Evolutionary conservation across 2,113 vertebrate genomes (phyloP).

Genomic region (Beaufortia kweichowensis): DNA sequence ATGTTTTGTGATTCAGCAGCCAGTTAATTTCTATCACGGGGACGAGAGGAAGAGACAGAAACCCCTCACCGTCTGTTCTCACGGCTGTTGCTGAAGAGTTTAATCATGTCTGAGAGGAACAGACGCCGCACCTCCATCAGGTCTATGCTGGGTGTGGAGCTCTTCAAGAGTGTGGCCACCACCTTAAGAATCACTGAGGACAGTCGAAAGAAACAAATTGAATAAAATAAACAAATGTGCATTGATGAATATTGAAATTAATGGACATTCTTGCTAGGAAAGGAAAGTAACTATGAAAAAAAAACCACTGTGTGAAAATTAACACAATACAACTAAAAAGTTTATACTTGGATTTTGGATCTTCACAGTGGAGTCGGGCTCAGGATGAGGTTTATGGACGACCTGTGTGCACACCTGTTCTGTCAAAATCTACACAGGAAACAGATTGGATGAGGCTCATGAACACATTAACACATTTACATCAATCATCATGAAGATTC

Average conservation of each 20-base stretch:
- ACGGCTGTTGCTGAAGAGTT: constrained; percentile 97
- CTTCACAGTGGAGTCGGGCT: constrained; percentile 87
- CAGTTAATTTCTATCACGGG: constrained; percentile 52
- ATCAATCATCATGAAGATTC: not conserved
- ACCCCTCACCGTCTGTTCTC: constrained; percentile 91
- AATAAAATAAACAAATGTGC: not conserved
- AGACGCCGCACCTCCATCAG: constrained; percentile 97
- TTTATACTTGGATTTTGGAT: constrained; percentile 89
- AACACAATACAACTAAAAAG: not conserved
- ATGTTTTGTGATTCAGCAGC: constrained; percentile 52
- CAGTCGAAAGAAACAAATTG: not conserved
- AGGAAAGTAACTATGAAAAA: no score
- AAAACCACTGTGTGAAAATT: not conserved
- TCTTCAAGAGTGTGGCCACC: constrained; percentile 96
- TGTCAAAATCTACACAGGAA: constrained; percentile 81
- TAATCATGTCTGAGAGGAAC: constrained; percentile 99
- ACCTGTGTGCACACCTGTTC: constrained; percentile 90
- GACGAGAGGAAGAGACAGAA: constrained; percentile 1
- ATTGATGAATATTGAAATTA: no score
- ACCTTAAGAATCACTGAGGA: constrained; percentile 77
- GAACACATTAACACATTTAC: not conserved
- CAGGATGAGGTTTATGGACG: constrained; percentile 87
- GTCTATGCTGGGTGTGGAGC: constrained; percentile 88
- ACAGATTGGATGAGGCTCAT: not conserved
- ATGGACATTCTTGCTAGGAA: no score